Evolutionary conservation across 2,888 invertebrate genomes (phyloP), one percentile per base, ranked within the genome.

Genomic region (Rhimphoctona megacephalus): DNA sequence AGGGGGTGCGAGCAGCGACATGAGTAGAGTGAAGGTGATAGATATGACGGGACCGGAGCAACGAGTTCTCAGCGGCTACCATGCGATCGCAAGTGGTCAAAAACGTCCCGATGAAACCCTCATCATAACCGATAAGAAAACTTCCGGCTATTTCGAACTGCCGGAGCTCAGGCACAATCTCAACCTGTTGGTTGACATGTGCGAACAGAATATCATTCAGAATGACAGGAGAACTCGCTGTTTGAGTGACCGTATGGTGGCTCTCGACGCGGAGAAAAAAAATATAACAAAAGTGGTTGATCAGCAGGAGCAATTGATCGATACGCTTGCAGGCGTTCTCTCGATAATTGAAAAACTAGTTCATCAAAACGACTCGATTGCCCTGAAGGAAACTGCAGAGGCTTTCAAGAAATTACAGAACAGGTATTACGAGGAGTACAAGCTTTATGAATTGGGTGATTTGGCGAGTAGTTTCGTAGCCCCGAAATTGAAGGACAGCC

Each of bases 31-130:
- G 64, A 99, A 99, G 90, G 99, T 99, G 17, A 99, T 99, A 88
- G 99, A 99, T 94, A 98, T 99, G 98, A 99, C 99, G 9, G 99
- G 99, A 0, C 98, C 98, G 0, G 98, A 99, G 94, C 97, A 98
- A 93, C 96, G 98, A 81, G 97, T 99, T 54, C 95, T 98, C 3
- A 98, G 97, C 92, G 98, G 99, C 0, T 99, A 99, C 94, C 98
- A 98, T 94, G 98, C 99, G 0, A 96, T 99, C 61, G 96, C 97
- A 0, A 97, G 98, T 39, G 95, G 95, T 66, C 96, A 96, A 86
- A 95, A 96, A 90, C 94, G 95, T 85, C 95, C 96, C 0, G 95
- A 95, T 70, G 95, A 96, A 85, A 95, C 96, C 2, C 95, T 95
- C 89, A 93, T 95, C 0, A 93, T 95, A 0, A 95, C 95, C 6